Conservation (phyloP, 2,888 invertebrate genomes). For the Caenorhabditis sp. region DNA sequence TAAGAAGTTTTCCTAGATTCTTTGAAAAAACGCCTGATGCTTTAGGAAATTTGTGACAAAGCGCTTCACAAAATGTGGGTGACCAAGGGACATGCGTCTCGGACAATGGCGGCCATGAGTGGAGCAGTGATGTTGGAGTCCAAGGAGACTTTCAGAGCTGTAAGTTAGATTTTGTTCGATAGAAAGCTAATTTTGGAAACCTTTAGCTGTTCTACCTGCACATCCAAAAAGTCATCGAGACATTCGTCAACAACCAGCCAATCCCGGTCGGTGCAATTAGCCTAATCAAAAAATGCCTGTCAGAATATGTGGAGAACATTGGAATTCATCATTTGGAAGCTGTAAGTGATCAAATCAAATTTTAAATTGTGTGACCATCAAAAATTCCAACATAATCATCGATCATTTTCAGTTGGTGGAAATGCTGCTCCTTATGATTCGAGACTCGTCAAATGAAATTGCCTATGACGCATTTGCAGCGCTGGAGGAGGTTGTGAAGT, state of each 20-base stretch:
- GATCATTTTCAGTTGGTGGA: constrained; percentile 28
- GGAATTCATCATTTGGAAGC: constrained; percentile 21
- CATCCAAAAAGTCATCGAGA: constrained; percentile 36
- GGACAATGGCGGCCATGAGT: constrained; percentile 36
- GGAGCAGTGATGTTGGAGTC: constrained; percentile 34
- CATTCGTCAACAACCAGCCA: constrained; percentile 17
- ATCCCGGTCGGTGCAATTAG: constrained; percentile 42
- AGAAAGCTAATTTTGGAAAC: neutral
- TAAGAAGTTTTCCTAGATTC: neutral
- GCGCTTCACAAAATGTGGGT: constrained; percentile 22
- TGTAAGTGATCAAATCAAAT: too few species aligned
- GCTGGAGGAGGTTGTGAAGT: constrained; percentile 30
- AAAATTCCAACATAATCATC: too few species aligned
- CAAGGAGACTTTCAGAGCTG: constrained; percentile 13
- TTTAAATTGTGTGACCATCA: too few species aligned
- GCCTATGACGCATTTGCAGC: constrained; percentile 49
- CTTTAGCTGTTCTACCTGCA: constrained; percentile 35
- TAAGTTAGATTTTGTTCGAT: too few species aligned
- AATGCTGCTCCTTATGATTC: constrained; percentile 45
- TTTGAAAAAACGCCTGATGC: too few species aligned
- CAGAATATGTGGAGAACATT: neutral
- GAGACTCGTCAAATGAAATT: constrained; percentile 49
- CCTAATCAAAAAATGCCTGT: constrained; percentile 34
- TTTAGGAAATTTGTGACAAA: constrained; percentile 34
- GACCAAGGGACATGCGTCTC: constrained; percentile 42